A percentile compares a stretch with the other conserved stretches of the same genome.
phyloP scores from a whole-genome alignment of 2,113 vertebrate genomes.

The Rhea pennata region DNA sequence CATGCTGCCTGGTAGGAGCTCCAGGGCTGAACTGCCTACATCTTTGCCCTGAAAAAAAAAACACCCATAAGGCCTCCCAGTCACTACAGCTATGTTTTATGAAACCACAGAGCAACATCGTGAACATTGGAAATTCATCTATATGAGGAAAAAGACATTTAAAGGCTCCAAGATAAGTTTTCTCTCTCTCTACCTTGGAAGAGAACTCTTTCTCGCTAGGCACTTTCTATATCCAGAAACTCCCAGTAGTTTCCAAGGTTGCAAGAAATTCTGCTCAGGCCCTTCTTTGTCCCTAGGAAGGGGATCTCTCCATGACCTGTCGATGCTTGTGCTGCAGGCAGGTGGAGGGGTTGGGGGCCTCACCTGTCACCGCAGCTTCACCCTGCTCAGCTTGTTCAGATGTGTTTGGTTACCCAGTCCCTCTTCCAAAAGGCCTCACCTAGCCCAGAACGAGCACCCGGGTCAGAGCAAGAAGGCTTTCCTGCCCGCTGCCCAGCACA shows the following conservation, averaged over 20 bases:
- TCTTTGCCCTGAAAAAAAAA: background rate
- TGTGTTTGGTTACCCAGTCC: background rate
- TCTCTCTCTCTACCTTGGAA: background rate
- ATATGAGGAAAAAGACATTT: background rate
- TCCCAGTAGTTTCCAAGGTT: background rate
- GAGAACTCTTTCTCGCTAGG: background rate
- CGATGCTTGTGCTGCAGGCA: rapidly evolving
- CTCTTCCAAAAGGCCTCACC: background rate
- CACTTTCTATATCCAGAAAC: background rate
- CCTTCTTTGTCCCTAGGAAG: background rate
- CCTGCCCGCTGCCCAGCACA: background rate
- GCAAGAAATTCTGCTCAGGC: background rate
- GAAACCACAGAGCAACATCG: background rate
- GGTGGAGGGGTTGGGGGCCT: background rate
- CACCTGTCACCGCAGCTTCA: background rate
- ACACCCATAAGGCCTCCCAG: background rate
- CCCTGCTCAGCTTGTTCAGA: background rate
- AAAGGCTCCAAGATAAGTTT: background rate
- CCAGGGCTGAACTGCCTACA: background rate
- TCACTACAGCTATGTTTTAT: background rate
- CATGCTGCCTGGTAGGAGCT: background rate
- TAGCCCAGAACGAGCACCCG: background rate
- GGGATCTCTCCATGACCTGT: background rate
- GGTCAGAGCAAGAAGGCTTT: background rate
- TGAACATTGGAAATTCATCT: background rate